A percentile compares a stretch with the other conserved stretches of the same genome.
These are phyloP conservation scores for Cataglyphis hispanica DNA, from an alignment of 1,140 invertebrate genomes.

Conservation along the genomic window DNA sequence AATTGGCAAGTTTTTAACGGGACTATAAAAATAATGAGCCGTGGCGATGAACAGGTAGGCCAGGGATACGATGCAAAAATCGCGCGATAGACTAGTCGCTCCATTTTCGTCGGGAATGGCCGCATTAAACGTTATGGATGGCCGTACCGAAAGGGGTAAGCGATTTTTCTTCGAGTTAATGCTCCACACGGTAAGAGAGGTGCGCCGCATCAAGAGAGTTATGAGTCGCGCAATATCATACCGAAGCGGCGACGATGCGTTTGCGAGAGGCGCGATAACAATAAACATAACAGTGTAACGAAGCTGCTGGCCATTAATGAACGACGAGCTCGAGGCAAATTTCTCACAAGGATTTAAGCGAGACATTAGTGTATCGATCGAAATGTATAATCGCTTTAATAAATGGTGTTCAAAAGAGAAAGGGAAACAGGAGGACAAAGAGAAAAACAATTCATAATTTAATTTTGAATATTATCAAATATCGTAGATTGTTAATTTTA, in stretches of 20 bases:
- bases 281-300: slow-evolving; percentile 37
- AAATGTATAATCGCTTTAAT: slow-evolving; percentile 2
- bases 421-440: no score
- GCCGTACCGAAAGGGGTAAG: slow-evolving; percentile 52
- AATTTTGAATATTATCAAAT: background rate
- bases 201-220: slow-evolving; percentile 33
- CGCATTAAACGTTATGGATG: slow-evolving; percentile 61
- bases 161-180: slow-evolving; percentile 63
- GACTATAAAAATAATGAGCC: slow-evolving; percentile 52
- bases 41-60: slow-evolving; percentile 27
- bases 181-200: slow-evolving; percentile 30
- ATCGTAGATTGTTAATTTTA: background rate
- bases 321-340: background rate
- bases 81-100: slow-evolving; percentile 40
- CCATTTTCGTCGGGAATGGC: slow-evolving; percentile 54
- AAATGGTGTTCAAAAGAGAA: background rate
- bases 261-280: slow-evolving; percentile 39
- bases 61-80: slow-evolving; percentile 28
- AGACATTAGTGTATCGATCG: background rate
- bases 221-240: slow-evolving; percentile 43
- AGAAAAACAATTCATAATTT: slow-evolving; percentile 3
- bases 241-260: slow-evolving; percentile 7
- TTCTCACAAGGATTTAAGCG: background rate
- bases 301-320: slow-evolving; percentile 1
- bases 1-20: slow-evolving; percentile 58